Base-by-base conservation (phyloP, 2,888 invertebrate species). In the Torymus aiolomorphi region DNA sequence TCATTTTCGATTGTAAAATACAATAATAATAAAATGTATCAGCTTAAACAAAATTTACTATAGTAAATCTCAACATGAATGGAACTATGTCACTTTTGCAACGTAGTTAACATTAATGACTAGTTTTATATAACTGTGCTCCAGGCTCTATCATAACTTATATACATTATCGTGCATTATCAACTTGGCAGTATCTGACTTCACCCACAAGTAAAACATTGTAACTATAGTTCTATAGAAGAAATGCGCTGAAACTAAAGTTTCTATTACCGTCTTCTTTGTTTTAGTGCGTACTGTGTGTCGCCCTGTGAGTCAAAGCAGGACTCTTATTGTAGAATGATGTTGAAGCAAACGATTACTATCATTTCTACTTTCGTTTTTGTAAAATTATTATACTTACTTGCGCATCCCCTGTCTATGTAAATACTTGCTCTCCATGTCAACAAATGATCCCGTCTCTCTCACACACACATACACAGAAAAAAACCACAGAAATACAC, bases 81-180 rank as follows among this genome's bases (percentile, higher is more conserved):
- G 18, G 14, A 67, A 49, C 14, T 20, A 20, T 52, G 13, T 24
- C 49, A 51, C 13, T 65, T 10, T 65, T 74, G n/a, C 49, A 67
- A 59, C 52, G 59, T 75, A 75, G 67, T 18, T 67, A 18, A 31
- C 67, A 24, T 63, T 42, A 42, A 42, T 42, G 42, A 42, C 42
- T 62, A 66, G 54, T 70, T 18, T 49, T 16, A 14, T 16, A 16
- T 75, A 18, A 76, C 18, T 71, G 59, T 76, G 62, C 67, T 63
- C 14, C 63, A 70, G 67, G 72, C 65, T 82, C 80, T 79, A 82
- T 56, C n/a, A 24, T 57, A 31, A 77, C 31, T 63, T 63, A 16
- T 56, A 61, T 20, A 13, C 2, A 14, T 14, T 12, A 59, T 67
- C 16, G 54, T 54, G 18, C n/a, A 49, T 62, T 61, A 31, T 62